phyloP scores from a whole-genome alignment of 2,888 invertebrate species.

The Sepiola atlantica region DNA sequence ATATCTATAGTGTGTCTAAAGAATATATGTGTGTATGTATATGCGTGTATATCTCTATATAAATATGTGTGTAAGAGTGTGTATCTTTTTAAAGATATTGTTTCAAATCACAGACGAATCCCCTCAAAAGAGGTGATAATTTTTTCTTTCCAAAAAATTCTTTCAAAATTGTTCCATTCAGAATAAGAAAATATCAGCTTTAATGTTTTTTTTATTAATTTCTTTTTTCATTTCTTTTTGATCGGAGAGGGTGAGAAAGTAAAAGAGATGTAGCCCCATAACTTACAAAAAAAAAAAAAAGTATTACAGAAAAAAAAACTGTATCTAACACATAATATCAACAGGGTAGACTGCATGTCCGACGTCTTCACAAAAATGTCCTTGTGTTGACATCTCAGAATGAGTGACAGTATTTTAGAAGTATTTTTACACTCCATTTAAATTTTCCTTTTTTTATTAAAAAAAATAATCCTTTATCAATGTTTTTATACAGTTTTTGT shows the following conservation, averaged over 20 bases:
- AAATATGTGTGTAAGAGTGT: background rate
- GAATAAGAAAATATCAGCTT: background rate
- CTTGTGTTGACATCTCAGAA: background rate
- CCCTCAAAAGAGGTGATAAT: background rate
- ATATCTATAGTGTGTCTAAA: background rate
- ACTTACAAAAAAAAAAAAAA: background rate
- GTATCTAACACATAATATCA: background rate
- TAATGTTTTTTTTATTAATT: background rate
- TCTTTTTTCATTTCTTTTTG: background rate
- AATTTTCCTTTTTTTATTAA: background rate
- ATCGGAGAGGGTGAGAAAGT: background rate
- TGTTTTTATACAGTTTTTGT: background rate
- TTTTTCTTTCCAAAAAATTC: background rate
- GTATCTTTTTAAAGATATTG: background rate
- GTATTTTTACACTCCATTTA: background rate
- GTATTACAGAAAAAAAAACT: background rate
- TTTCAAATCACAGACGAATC: conserved; percentile 8
- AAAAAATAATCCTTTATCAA: background rate
- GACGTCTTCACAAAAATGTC: background rate
- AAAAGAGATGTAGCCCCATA: background rate
- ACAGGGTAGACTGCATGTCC: background rate
- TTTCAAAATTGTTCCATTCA: background rate
- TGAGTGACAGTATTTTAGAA: background rate
- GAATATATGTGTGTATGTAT: background rate
- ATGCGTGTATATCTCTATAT: background rate